phyloP scores from a whole-genome alignment of 2,888 invertebrate species.

The Exephanes ischioxanthus region DNA sequence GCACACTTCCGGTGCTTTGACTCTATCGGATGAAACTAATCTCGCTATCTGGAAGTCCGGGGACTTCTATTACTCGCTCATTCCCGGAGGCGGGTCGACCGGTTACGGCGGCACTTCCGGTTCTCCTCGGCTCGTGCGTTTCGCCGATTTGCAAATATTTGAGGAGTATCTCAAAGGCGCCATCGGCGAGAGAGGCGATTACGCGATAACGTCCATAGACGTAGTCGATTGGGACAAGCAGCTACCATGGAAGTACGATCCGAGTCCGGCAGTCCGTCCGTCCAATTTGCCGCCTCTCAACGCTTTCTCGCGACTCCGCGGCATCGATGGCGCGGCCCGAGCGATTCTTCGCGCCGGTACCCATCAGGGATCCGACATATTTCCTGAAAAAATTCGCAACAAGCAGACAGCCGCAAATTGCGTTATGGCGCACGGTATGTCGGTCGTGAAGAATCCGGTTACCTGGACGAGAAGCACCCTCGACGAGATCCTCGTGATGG shows the following conservation, averaged over 20 bases:
- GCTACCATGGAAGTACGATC: conserved; percentile 78
- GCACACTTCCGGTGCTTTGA: conserved; percentile 75
- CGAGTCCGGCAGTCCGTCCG: conserved; percentile 78
- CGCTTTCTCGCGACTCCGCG: conserved; percentile 77
- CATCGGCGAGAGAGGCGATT: conserved; percentile 74
- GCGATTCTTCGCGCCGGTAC: conserved; percentile 78
- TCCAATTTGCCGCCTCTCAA: conserved; percentile 80
- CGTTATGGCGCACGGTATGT: conserved; percentile 79
- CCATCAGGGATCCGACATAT: conserved; percentile 78
- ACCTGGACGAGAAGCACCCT: conserved; percentile 81
- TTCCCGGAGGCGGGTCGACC: conserved; percentile 69
- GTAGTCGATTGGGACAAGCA: conserved; percentile 77
- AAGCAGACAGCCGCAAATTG: conserved; percentile 80
- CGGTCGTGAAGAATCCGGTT: conserved; percentile 78
- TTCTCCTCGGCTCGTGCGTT: conserved; percentile 73
- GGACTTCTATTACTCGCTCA: conserved; percentile 75
- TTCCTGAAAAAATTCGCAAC: conserved; percentile 75
- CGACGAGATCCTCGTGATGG: conserved; percentile 80
- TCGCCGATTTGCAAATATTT: conserved; percentile 65
- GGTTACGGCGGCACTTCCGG: conserved; percentile 8
- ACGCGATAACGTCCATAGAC: conserved; percentile 79
- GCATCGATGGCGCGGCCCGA: conserved; percentile 73
- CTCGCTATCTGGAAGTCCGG: conserved; percentile 77
- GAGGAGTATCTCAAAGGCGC: conserved; percentile 68
- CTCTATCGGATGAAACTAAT: conserved; percentile 65